Conservation (phyloP, 2,113 vertebrate species). For the Nasalis larvatus region DNA sequence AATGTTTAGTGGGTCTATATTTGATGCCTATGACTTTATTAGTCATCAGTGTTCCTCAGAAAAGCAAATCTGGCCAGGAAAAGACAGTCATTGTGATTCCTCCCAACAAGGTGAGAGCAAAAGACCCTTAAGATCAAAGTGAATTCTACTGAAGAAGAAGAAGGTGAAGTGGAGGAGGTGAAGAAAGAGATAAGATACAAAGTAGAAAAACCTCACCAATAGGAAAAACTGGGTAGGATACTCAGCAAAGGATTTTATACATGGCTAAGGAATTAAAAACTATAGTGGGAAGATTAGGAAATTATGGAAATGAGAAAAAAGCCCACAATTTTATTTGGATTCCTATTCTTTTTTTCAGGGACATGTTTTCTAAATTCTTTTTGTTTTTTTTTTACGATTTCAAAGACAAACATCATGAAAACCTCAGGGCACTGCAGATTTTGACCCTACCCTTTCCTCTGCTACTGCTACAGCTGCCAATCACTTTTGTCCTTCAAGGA, state of each 20-base stretch:
- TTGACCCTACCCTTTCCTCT: background rate
- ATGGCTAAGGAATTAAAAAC: background rate
- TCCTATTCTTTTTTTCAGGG: background rate
- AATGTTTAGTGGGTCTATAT: background rate
- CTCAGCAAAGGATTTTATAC: background rate
- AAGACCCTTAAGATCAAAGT: background rate
- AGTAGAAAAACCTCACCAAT: background rate
- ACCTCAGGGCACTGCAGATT: background rate
- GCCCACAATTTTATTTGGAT: background rate
- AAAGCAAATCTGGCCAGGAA: background rate
- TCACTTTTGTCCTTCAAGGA: background rate
- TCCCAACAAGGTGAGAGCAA: background rate
- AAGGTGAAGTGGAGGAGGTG: background rate
- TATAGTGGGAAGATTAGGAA: background rate
- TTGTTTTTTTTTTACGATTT: background rate
- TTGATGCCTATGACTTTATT: background rate
- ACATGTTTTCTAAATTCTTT: background rate
- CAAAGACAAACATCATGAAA: background rate
- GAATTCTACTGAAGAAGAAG: background rate
- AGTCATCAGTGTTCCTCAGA: background rate
- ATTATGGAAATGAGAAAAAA: slow-evolving; percentile 8
- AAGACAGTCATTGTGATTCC: background rate
- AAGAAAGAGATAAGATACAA: background rate
- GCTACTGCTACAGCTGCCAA: too few relatives aligned
- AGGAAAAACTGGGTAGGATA: background rate